phyloP scores from a whole-genome alignment of 1,140 invertebrate species.

The Drosophila pandora region DNA sequence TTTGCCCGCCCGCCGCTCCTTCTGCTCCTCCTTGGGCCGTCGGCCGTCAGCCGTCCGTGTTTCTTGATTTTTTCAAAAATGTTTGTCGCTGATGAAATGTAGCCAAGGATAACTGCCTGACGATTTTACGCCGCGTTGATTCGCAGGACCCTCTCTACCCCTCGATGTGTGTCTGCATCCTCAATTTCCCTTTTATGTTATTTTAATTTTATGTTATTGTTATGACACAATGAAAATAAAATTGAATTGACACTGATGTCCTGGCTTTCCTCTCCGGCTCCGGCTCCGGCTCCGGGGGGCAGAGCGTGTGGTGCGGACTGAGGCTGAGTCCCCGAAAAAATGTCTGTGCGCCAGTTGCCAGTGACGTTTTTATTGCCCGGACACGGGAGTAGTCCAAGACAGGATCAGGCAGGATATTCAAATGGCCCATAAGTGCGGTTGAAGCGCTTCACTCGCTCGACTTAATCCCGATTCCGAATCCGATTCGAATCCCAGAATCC shows the following conservation, averaged over 20 bases:
- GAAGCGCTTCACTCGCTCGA: conserved; percentile 71
- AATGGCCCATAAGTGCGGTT: conserved; percentile 81
- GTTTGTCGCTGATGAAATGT: conserved; percentile 65
- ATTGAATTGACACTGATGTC: conserved; percentile 83
- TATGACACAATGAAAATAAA: conserved; percentile 84
- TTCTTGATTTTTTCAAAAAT: conserved; percentile 41
- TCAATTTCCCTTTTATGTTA: conserved; percentile 84
- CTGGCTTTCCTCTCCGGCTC: conserved; percentile 25
- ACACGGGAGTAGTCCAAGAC: conserved; percentile 35
- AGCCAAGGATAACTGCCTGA: conserved; percentile 66
- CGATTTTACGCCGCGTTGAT: conserved; percentile 82
- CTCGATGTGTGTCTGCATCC: conserved; percentile 55
- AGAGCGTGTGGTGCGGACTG: conserved; percentile 29
- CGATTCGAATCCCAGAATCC: conserved; percentile 4
- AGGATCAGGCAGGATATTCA: conserved; percentile 74
- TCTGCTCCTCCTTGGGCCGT: conserved; percentile 17
- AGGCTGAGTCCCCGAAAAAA: conserved; percentile 7
- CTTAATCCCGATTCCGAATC: conserved; percentile 66
- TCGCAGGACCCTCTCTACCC: conserved; percentile 36
- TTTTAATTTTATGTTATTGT: conserved; percentile 84
- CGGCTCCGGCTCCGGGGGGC: not conserved
- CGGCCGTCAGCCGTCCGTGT: conserved; percentile 6
- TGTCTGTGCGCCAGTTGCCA: conserved; percentile 61
- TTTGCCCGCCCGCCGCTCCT: conserved; percentile 48
- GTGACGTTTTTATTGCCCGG: conserved; percentile 83